Evolutionary conservation across 92 coral and sea anemone genomes (phyloP).

Genomic region (Porites cylindrica): DNA sequence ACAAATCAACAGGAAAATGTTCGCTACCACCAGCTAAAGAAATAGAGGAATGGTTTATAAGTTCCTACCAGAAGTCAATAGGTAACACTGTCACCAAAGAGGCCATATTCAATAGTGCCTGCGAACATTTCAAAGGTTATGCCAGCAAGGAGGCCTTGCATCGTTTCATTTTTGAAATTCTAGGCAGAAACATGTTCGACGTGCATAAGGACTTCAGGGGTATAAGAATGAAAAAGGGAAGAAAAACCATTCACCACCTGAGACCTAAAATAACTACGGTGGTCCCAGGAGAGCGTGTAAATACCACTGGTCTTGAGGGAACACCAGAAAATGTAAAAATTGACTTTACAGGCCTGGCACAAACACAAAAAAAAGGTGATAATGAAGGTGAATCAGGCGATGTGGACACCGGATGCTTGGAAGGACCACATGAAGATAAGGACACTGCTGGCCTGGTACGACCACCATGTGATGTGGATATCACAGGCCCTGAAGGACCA

Average conservation of each 20-base stretch:
- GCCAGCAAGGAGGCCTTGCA: not conserved
- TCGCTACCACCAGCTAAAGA: not conserved
- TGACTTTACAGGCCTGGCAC: too few species aligned
- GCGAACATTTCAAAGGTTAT: not conserved
- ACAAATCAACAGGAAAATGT: not conserved
- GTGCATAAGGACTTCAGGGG: constrained; percentile 4
- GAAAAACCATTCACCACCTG: constrained; percentile 3
- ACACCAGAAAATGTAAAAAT: too few species aligned
- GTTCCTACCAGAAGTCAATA: constrained; percentile 7
- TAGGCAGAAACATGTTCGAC: constrained; percentile 6
- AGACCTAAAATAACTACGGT: not conserved
- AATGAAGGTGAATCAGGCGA: too few species aligned
- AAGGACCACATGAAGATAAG: too few species aligned
- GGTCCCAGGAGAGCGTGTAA: too few species aligned
- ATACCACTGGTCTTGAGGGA: too few species aligned
- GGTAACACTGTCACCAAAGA: constrained; percentile 9
- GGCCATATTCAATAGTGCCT: not conserved
- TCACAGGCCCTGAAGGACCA: too few species aligned
- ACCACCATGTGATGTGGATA: too few species aligned
- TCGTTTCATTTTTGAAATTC: constrained; percentile 8
- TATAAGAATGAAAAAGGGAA: not conserved
- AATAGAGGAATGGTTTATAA: not conserved
- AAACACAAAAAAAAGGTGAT: too few species aligned
- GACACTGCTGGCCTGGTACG: too few species aligned
- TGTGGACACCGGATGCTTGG: too few species aligned